Conservation (phyloP, 2,797 vertebrate species). For the Salmo trutta region DNA sequence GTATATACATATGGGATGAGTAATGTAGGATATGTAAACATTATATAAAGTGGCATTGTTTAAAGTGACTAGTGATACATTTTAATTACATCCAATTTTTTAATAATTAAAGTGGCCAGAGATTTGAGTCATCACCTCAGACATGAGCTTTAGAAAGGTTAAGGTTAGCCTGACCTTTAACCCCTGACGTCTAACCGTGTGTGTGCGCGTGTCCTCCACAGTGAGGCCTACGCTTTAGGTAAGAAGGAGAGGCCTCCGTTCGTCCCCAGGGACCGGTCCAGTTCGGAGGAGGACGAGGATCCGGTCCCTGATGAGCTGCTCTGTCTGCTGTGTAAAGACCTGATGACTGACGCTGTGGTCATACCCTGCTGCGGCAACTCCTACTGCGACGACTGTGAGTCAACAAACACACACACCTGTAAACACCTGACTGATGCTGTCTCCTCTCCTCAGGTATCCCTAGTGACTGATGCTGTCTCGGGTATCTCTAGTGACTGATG, state of each 20-base stretch:
- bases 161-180: background rate
- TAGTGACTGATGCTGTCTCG: no score
- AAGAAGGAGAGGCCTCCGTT: constrained; percentile 97
- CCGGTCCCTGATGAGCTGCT: constrained; percentile 89
- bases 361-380: constrained; percentile 98
- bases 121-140: no score
- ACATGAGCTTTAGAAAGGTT: background rate
- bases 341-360: constrained; percentile 92
- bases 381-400: constrained; percentile 98
- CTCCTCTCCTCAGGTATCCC: no score
- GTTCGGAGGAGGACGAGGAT: constrained; percentile 83
- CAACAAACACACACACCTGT: background rate
- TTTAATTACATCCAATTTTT: no score
- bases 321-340: constrained; percentile 93
- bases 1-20: no score
- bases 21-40: no score
- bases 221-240: constrained; percentile 92
- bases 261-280: constrained; percentile 78
- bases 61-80: no score
- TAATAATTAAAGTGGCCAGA: no score
- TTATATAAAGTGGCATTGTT: no score
- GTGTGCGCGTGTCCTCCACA: constrained; percentile 44
- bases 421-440: no score
- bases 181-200: background rate
- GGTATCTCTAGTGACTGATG: no score